These are phyloP conservation scores for Rhea americana DNA, from an alignment of 2,113 vertebrate genomes.

Conservation along the genomic window DNA sequence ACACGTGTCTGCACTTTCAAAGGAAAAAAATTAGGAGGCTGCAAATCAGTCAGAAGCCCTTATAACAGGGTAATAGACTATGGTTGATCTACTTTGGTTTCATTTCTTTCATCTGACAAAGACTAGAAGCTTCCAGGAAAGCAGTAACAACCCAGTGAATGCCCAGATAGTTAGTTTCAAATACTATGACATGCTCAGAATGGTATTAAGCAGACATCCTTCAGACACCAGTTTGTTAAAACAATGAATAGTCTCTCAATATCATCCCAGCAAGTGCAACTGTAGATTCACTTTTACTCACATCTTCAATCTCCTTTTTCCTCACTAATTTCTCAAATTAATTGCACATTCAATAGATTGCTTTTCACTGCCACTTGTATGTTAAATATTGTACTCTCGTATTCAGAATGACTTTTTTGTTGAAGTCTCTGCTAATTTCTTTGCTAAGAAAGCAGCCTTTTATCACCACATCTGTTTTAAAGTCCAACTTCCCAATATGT, in stretches of 20 bases:
- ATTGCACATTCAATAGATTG: not conserved
- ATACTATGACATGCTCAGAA: not conserved
- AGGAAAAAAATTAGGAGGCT: not conserved
- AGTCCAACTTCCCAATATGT: not conserved
- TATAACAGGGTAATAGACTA: not conserved
- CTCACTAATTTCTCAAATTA: not conserved
- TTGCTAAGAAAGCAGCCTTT: not conserved
- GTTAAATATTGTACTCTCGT: constrained; percentile 7
- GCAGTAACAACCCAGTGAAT: not conserved
- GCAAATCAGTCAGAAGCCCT: not conserved
- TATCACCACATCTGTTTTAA: not conserved
- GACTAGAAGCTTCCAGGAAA: not conserved
- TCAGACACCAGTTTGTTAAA: not conserved
- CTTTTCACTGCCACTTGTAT: not conserved
- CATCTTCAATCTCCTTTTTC: not conserved
- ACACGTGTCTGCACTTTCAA: not conserved
- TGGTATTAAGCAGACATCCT: not conserved
- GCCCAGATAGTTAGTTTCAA: not conserved
- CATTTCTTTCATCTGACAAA: not conserved
- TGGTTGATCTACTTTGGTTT: not conserved
- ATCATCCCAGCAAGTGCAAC: not conserved
- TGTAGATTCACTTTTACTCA: not conserved
- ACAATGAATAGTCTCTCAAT: not conserved
- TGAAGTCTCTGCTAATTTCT: not conserved
- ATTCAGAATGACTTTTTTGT: not conserved